Conservation (phyloP, 2,888 invertebrate genomes). For the Drosophila mimetica region DNA sequence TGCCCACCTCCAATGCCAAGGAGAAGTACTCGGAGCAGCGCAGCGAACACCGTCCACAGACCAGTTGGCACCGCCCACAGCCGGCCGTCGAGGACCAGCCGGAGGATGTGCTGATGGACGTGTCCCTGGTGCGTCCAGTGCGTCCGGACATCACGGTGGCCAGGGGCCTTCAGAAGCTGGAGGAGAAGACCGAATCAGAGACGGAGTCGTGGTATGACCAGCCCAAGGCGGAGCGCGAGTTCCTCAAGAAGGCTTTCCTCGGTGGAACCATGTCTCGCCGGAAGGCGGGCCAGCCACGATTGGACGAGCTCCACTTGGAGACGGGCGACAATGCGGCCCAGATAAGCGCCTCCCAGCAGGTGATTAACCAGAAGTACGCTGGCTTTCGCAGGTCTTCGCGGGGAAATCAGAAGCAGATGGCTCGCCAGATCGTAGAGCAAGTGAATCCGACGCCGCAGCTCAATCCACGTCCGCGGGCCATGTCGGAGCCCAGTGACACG, state of each 20-base stretch:
- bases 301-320: conserved; percentile 29
- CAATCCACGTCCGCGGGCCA: conserved; percentile 5
- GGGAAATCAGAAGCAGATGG: background rate
- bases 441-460: conserved; percentile 34
- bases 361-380: conserved; percentile 41
- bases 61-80: background rate
- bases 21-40: background rate
- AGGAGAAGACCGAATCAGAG: background rate
- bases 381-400: background rate
- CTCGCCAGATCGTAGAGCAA: conserved; percentile 2
- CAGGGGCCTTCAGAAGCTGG: background rate
- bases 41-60: conserved; percentile 1
- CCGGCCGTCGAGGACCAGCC: background rate
- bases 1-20: background rate
- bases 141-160: conserved; percentile 2
- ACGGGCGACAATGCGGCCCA: conserved; percentile 1
- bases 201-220: conserved; percentile 7
- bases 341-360: conserved; percentile 61
- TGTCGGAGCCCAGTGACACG: background rate
- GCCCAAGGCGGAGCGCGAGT: conserved; percentile 22
- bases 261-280: background rate
- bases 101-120: conserved; percentile 12
- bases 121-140: conserved; percentile 10
- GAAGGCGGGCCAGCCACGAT: conserved; percentile 4
- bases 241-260: conserved; percentile 14